Conservation (phyloP, 2,113 vertebrate genomes). For the Egretta garzetta region DNA sequence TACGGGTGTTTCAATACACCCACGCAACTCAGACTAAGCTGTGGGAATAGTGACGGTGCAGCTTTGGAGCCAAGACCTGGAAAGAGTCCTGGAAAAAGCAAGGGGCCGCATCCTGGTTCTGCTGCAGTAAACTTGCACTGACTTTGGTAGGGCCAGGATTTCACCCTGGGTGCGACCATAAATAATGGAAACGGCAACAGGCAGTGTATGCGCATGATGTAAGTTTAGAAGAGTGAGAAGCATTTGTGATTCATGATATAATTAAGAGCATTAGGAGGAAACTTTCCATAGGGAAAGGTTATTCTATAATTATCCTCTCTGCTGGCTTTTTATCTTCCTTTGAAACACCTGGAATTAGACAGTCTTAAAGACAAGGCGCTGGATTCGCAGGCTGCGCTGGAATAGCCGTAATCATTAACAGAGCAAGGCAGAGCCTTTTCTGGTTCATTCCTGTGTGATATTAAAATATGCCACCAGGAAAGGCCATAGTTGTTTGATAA, state of each 20-base stretch:
- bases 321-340: background rate
- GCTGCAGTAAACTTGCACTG: background rate
- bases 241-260: background rate
- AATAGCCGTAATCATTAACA: background rate
- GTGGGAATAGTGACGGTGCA: background rate
- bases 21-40: background rate
- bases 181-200: background rate
- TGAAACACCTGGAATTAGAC: background rate
- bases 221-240: background rate
- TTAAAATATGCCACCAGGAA: background rate
- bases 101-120: background rate
- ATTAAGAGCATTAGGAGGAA: background rate
- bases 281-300: conserved; percentile 4
- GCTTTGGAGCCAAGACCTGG: background rate
- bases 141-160: background rate
- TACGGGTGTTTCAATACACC: background rate
- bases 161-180: accelerated
- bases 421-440: background rate
- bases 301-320: conserved; percentile 3
- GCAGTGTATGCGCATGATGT: background rate
- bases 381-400: background rate
- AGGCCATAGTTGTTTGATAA: background rate
- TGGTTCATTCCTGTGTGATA: background rate
- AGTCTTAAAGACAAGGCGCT: background rate
- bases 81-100: background rate